Conservation (phyloP, 2,797 vertebrate genomes). For the Gallinago stenura region DNA sequence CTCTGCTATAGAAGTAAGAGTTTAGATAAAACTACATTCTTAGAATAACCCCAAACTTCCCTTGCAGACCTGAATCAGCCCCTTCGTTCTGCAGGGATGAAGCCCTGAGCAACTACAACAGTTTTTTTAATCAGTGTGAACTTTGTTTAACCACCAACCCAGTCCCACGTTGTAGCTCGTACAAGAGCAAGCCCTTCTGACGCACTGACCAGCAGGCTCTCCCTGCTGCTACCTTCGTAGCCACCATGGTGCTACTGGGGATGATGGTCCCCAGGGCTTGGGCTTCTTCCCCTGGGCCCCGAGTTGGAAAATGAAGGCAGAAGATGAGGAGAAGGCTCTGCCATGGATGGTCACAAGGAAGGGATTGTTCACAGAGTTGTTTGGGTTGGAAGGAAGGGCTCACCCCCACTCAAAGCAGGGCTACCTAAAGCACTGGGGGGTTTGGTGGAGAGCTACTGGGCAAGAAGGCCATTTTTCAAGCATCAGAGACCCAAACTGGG, state of each 20-base stretch:
- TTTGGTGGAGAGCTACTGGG: neutral
- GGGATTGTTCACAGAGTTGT: neutral
- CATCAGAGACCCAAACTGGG: neutral
- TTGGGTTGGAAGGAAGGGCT: neutral
- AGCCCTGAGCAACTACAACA: neutral
- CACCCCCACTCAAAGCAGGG: neutral
- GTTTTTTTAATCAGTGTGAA: neutral
- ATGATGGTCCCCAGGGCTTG: accelerated
- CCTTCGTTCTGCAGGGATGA: neutral
- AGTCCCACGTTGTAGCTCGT: no score
- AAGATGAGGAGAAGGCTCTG: neutral
- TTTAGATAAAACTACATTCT: neutral
- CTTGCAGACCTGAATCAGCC: neutral
- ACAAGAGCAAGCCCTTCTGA: neutral
- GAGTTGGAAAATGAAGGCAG: neutral
- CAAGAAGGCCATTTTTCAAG: accelerated
- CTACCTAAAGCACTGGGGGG: neutral
- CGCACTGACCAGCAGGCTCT: neutral
- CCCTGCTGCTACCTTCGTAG: neutral
- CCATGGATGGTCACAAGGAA: neutral
- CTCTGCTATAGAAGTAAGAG: neutral
- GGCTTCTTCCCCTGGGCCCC: neutral
- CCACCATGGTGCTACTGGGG: neutral
- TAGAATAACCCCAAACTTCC: neutral
- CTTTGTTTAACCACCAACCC: neutral